Base-by-base conservation (phyloP, 2,113 vertebrate species). In the Gila orcuttii region DNA sequence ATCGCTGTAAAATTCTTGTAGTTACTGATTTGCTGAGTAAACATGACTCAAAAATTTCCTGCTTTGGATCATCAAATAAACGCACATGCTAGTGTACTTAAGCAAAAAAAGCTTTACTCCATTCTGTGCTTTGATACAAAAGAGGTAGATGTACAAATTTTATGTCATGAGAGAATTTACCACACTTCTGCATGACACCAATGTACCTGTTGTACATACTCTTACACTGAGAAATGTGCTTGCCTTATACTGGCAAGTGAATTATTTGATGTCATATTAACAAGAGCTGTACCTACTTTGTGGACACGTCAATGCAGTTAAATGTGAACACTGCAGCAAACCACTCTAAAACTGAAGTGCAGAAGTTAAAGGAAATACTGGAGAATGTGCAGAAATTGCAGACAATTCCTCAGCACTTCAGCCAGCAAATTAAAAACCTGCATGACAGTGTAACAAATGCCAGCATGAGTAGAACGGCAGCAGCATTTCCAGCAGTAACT, bases 121-220 rank as follows among this genome's bases (percentile, higher is more conserved):
- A 21, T 73, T 42, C 9, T 42, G 36, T 73, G 69, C 69, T n/a
- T 45, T 73, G 69, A 73, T 21, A 73, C 36, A 42, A 73, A 73
- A 73, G 69, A 73, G 69, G 69, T 73, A 23, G 69, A 45, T 73
- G 69, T 73, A 42, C 11, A 39, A 73, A 73, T 36, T 73, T 42
- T 73, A n/a, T 73, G 69, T 19, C 42, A 39, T 39, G 36, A 73
- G 36, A 73, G 36, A 21, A 73, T 42, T 73, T 73, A 73, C 19
- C 69, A 73, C 69, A 73, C 69, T 73, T 73, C 36, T 23, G 69
- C 19, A 73, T 36, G 12, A 73, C 69, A 42, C 12, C 59, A 62
- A 10, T 62, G 59, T 25, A 60, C 57, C 23, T 60, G 57, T n/a
- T 60, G 59, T 60, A 60, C 59, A n/a, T 60, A n/a, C 23, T 60